These are phyloP conservation scores for Serranus cabrilla DNA, from an alignment of 2,797 vertebrate genomes.

Conservation along the genomic window DNA sequence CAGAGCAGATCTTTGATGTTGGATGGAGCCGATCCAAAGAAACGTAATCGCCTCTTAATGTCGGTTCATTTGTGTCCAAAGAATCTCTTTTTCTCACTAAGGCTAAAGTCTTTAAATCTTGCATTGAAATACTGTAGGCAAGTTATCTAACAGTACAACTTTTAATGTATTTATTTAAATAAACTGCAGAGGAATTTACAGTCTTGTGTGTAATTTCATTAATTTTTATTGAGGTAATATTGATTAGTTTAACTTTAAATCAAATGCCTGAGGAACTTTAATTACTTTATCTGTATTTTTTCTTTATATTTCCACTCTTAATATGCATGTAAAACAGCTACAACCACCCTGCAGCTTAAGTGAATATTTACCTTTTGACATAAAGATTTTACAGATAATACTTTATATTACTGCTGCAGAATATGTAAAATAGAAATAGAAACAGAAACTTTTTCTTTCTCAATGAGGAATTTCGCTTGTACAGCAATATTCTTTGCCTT, in stretches of 20 bases:
- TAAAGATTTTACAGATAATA: conserved; percentile 10
- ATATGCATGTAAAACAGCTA: not conserved
- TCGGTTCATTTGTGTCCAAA: too few relatives aligned
- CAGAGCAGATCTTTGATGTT: not conserved
- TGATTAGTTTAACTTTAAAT: not conserved
- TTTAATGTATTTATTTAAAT: too few relatives aligned
- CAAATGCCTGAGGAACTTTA: not conserved
- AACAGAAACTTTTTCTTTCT: not conserved
- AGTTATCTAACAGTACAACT: too few relatives aligned
- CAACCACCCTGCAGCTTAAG: not conserved
- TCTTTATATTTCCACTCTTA: not conserved
- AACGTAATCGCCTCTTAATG: not conserved
- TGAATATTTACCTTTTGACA: conserved; percentile 33
- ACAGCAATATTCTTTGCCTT: conserved; percentile 7
- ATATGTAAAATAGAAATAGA: conserved; percentile 7
- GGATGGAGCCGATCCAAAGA: not conserved
- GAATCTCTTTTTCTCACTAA: too few relatives aligned
- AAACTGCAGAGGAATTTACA: too few relatives aligned
- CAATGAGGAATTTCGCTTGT: not conserved
- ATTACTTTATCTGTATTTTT: not conserved
- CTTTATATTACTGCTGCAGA: not conserved
- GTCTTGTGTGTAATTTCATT: too few relatives aligned
- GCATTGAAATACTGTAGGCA: too few relatives aligned
- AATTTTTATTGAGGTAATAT: not conserved
- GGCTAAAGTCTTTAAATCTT: too few relatives aligned